Conservation (phyloP, 1,140 invertebrate genomes). For the Neotoxoptera formosana region DNA sequence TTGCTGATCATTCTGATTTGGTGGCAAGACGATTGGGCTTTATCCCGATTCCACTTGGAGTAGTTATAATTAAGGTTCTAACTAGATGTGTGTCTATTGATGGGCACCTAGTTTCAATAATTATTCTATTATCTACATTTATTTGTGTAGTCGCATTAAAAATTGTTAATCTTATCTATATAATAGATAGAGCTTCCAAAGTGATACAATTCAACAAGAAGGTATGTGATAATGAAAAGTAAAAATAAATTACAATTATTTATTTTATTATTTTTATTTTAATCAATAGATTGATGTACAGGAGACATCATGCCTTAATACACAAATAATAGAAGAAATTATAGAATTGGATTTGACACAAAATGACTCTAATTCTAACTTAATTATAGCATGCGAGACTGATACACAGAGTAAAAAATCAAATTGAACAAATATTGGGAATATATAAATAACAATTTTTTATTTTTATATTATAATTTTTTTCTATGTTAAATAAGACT, state of each 20-base stretch:
- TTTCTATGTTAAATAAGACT: too few relatives aligned
- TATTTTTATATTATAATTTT: too few relatives aligned
- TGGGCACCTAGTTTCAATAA: slow-evolving; percentile 73
- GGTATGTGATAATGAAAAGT: slow-evolving; percentile 50
- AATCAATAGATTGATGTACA: neutral
- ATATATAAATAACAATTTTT: neutral
- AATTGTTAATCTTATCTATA: slow-evolving; percentile 87
- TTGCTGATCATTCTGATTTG: slow-evolving; percentile 96
- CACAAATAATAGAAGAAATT: slow-evolving; percentile 13
- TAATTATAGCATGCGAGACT: neutral
- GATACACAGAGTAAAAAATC: slow-evolving; percentile 19
- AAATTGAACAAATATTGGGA: neutral
- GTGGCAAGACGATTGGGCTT: slow-evolving; percentile 97
- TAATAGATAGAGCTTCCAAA: slow-evolving; percentile 88
- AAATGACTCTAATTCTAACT: neutral
- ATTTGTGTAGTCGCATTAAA: slow-evolving; percentile 82
- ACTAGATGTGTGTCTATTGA: slow-evolving; percentile 73
- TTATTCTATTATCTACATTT: slow-evolving; percentile 78
- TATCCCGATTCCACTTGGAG: slow-evolving; percentile 93
- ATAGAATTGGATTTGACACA: neutral
- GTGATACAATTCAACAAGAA: slow-evolving; percentile 75
- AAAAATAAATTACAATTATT: neutral
- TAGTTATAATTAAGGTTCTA: slow-evolving; percentile 88
- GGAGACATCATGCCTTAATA: slow-evolving; percentile 29
- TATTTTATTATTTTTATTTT: neutral